Evolutionary conservation across 2,113 vertebrate species (phyloP).

Genomic region (Natator depressus): DNA sequence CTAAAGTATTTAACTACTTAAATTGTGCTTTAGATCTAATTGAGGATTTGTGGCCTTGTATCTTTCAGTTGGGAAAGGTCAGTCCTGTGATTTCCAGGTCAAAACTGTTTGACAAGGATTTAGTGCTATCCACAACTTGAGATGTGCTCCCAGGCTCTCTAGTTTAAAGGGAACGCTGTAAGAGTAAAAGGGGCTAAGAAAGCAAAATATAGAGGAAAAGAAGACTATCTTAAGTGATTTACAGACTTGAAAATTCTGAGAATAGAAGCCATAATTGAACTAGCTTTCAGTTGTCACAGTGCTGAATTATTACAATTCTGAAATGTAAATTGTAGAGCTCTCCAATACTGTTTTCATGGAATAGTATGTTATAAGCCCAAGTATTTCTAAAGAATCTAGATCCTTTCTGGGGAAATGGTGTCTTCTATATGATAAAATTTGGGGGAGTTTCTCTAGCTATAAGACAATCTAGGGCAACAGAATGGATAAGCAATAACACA

Average conservation of each 20-base stretch:
- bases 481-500: background rate
- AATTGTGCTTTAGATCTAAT: slow-evolving; percentile 15
- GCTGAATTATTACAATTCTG: slow-evolving; percentile 10
- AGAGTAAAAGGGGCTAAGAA: slow-evolving; percentile 6
- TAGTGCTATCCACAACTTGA: slow-evolving; percentile 28
- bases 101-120: slow-evolving; percentile 63
- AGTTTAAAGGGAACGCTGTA: slow-evolving; percentile 19
- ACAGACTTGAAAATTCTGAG: slow-evolving; percentile 16
- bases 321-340: slow-evolving; percentile 26
- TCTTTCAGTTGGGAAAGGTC: slow-evolving; percentile 38
- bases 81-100: slow-evolving; percentile 61
- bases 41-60: slow-evolving; percentile 27
- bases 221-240: background rate
- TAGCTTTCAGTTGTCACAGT: slow-evolving; percentile 15
- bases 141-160: slow-evolving; percentile 44
- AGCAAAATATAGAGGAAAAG: slow-evolving; percentile 23
- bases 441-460: background rate
- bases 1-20: background rate
- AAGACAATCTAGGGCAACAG: slow-evolving; percentile 30
- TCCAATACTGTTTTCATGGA: background rate
- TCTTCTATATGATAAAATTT: background rate
- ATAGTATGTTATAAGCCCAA: background rate
- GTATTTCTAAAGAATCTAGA: slow-evolving; percentile 42
- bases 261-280: slow-evolving; percentile 1
- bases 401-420: background rate